Evolutionary conservation across 2,888 invertebrate genomes (phyloP), one percentile per base, ranked within the genome.

Genomic region (Bombyx huttoni): DNA sequence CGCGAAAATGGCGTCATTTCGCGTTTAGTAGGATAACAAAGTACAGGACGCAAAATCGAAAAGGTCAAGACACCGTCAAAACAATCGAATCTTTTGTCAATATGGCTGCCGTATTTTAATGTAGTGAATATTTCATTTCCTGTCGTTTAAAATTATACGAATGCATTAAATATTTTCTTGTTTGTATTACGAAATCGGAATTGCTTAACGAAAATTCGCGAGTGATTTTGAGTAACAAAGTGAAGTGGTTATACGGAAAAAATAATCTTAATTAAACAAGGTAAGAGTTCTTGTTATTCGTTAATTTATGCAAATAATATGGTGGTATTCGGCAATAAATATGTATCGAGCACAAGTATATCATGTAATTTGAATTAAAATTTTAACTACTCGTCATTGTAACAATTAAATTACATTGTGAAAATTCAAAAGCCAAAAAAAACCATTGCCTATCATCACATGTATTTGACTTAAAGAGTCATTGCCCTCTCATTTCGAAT

Each of bases 21-120:
- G 67, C 40, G 64, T 74, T 83, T 73, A 61, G 77, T 71, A 70
- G 75, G 63, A 53, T 78, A 71, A 73, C 67, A 69, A 59, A 67
- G 73, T 75, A 74, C 79, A 75, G 81, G 80, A 81, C 84, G 81
- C 80, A 81, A 81, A 78, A 78, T 81, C 75, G 62, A 73, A 80
- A 84, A 84, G 86, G 83, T 85, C 82, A 82, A 75, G 72, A 75
- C 64, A 78, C 87, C 83, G 87, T 87, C 88, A 87, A 81, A 89
- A 89, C 89, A 89, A 86, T 85, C 83, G 82, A 81, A 69, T 62
- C 68, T 73, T 77, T 73, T 74, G 73, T 69, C 81, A 87, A 88
- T 75, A 89, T 89, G 89, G 88, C 89, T 73, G 80, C 71, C 73
- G 59, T 70, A 64, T 73, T 78, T 75, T 70, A 68, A 70, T 72